Evolutionary conservation across 2,113 vertebrate genomes (phyloP).

Genomic region (Pipa parva): DNA sequence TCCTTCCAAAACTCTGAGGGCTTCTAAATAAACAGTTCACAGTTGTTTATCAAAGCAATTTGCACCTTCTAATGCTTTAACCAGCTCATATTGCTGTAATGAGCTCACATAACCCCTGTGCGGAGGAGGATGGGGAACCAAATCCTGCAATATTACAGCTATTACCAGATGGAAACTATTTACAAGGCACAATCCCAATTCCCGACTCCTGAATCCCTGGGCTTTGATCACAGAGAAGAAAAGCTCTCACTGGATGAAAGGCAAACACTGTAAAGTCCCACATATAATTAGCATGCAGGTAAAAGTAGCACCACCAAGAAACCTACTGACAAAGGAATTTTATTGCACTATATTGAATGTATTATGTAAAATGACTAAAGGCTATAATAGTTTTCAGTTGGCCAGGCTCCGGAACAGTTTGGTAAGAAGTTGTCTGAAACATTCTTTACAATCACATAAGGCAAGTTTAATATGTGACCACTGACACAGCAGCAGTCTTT

Average conservation of each 20-base stretch:
- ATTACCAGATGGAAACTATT: slow-evolving; percentile 21
- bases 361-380: not conserved
- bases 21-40: not conserved
- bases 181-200: slow-evolving; percentile 2
- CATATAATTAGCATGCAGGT: slow-evolving; percentile 28
- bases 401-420: no score
- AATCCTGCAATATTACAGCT: not conserved
- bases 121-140: not conserved
- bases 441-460: no score
- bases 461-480: no score
- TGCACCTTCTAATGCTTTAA: slow-evolving; percentile 1
- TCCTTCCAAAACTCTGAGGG: not conserved
- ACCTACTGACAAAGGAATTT: slow-evolving; percentile 1
- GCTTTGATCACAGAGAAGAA: slow-evolving; percentile 26
- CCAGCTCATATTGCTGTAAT: slow-evolving; percentile 1
- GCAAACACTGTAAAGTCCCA: slow-evolving; percentile 11
- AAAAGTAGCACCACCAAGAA: not conserved
- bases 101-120: not conserved
- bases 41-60: slow-evolving; percentile 18
- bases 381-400: not conserved
- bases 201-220: not conserved
- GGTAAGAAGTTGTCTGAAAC: no score
- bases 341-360: slow-evolving; percentile 19
- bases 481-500: no score
- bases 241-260: not conserved